A percentile compares a stretch with the other conserved stretches of the same genome.
These are phyloP conservation scores for Phrynocephalus vlangalii DNA, from an alignment of 2,797 vertebrate genomes.

Conservation along the genomic window DNA sequence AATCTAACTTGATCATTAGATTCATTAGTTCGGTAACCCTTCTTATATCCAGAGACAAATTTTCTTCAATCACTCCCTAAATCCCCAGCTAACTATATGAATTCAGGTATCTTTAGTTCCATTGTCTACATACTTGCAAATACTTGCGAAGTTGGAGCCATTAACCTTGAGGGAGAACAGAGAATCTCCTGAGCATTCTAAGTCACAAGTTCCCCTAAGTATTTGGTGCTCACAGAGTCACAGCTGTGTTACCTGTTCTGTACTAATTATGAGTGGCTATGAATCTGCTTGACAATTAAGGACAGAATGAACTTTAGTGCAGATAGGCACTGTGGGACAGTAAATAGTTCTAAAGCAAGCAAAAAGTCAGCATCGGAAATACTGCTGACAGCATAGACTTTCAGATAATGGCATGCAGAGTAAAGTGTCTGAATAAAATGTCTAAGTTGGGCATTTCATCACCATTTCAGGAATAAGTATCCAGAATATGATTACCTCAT, in stretches of 20 bases:
- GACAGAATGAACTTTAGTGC: constrained; percentile 69
- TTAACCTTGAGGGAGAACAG: constrained; percentile 61
- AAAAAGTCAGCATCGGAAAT: constrained; percentile 61
- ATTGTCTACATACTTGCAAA: constrained; percentile 15
- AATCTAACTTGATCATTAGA: constrained; percentile 39
- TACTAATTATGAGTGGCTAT: constrained; percentile 71
- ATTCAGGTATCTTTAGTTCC: constrained; percentile 8
- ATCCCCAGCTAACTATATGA: not conserved
- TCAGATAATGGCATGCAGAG: constrained; percentile 40
- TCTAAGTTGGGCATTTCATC: constrained; percentile 32
- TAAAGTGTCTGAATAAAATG: constrained; percentile 55
- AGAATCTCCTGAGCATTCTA: constrained; percentile 46
- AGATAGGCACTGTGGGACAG: constrained; percentile 57
- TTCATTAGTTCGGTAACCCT: constrained; percentile 34
- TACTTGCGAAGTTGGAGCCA: constrained; percentile 47
- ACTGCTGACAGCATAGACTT: constrained; percentile 35
- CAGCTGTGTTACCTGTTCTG: constrained; percentile 58
- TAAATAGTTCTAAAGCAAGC: constrained; percentile 62
- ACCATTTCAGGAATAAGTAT: constrained; percentile 24
- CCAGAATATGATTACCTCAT: not conserved
- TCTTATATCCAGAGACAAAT: constrained; percentile 14
- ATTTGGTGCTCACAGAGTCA: not conserved
- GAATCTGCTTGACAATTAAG: constrained; percentile 74
- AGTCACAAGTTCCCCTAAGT: constrained; percentile 24
- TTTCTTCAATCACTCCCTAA: constrained; percentile 32